Base-by-base conservation (phyloP, 2,888 invertebrate genomes). In the Cataglyphis cursor region DNA sequence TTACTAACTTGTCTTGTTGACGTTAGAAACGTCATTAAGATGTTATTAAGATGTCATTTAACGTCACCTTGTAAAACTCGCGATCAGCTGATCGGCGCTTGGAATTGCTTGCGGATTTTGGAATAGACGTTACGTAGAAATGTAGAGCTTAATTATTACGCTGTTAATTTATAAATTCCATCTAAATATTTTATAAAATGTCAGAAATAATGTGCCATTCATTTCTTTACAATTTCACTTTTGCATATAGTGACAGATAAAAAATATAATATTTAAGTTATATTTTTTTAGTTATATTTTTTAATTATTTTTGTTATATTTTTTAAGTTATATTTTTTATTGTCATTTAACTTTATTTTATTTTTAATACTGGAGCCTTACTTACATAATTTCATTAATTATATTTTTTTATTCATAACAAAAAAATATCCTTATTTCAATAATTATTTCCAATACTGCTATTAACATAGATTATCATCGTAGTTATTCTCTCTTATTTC, bases 401-500 rank as follows among this genome's bases (percentile, higher is more conserved):
- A 1, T 5, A 44, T 44, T 44, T 44, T 44, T 38, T 38, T 38
- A 38, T 10, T 38, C 8, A 48, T 18, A 21, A 54, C 8, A 18
- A 18, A 35, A 24, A 68, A n/a, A 10, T 35, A 12, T 21, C 41
- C 21, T 24, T 15, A 12, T 3, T 21, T 41, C 4, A 4, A 12
- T n/a, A 38, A 44, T 3, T 35, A 3, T 65, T 65, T 65, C 31
- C 24, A 1, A 28, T 28, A 28, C 24, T 15, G 31, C 21, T n/a
- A 41, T 73, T 44, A 44, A 15, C 8, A n/a, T 31, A 35, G 15
- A 64, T 35, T 62, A 62, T 31, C 61, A n/a, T 9, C 15, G 31
- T 44, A 74, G 21, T 44, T 35, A 75, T 74, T 74, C n/a, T 38
- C 9, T n/a, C n/a, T n/a, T n/a, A n/a, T n/a, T n/a, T n/a, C n/a